Base-by-base conservation (phyloP, 1,140 invertebrate species). In the Cydia strobilella region DNA sequence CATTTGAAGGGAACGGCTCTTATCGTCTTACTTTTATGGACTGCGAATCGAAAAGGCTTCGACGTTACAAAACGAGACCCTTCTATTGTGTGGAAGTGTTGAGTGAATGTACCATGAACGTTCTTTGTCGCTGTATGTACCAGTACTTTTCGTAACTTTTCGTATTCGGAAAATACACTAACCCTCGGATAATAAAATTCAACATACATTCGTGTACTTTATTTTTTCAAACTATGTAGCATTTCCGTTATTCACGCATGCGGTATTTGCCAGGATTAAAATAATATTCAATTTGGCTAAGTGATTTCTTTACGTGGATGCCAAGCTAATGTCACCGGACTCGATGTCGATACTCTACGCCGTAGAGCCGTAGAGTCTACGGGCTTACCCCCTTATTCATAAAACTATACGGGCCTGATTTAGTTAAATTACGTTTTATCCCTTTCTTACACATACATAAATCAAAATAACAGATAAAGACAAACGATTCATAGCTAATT, bases 1-100 rank as follows among this genome's bases (percentile, higher is more conserved):
- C 85, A 89, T 89, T 90, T 87, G 80, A 75, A 84, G 78, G 77
- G 80, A 87, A 86, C 79, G 85, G 80, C 85, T 88, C 86, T 88
- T 88, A 86, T 90, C 88, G 85, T 81, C 81, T 87, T 87, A 86
- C 83, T 87, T 86, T 88, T 85, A 87, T 86, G 80, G 79, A 83
- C 77, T 90, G 83, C 77, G 85, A 87, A 90, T 90, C 85, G 84
- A 87, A 85, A 84, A 86, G 84, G 82, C 85, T 86, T 84, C 84
- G 75, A 81, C 77, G 75, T 84, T 83, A 86, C 83, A 87, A 82
- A 87, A 86, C 81, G 83, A 77, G 86, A 84, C 84, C 84, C 82
- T 86, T 85, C 82, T 77, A 85, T 86, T 86, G 82, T 86, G 81
- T 82, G 77, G 69, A 81, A 83, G 82, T 83, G 81, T 84, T 87